Evolutionary conservation across 2,888 invertebrate species (phyloP), one percentile per base, ranked within the genome.

Genomic region (Netelia virgata): DNA sequence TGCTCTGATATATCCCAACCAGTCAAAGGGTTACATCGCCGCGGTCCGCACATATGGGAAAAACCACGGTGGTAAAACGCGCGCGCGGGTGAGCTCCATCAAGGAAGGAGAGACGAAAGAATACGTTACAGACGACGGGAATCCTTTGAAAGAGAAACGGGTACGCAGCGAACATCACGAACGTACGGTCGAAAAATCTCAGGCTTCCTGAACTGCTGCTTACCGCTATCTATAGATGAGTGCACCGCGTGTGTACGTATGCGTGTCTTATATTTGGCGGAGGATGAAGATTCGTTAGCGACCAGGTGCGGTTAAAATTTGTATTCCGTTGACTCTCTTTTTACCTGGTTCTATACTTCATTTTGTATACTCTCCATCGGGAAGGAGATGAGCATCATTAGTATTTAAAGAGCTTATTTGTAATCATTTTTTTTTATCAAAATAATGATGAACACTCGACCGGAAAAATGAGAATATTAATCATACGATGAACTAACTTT

Each of bases 281-380:
- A 69, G 18, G 16, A 16, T 50, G 81, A 77, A 73, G 85, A 86
- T 69, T 84, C 69, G 86, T 84, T 81, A 78, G 59, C 77, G 87
- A 86, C 72, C 82, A 83, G 81, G 61, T 73, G 59, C 50, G 50
- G 50, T 23, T 66, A 72, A 82, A 72, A 87, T 84, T 50, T 70
- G 20, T 28, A 66, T 59, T 75, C 41, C 28, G 41, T 53, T 11
- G 41, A 61, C 55, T 69, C 69, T 11, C 14, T 66, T 64, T 59
- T 18, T 50, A 57, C 8, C 41, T 80, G 14, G 5, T 82, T 53
- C 14, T 23, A 8, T 50, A 36, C 41, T 18, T 72, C 57, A 36
- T 63, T 66, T 66, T 64, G 55, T 59, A 10, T n/a, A n/a, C 16
- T 53, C 43, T 18, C 36, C 10, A 23, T 16, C 23, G 20, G 18